Conservation (phyloP, 1,140 invertebrate genomes). For the Lasioglossum baleicum region DNA sequence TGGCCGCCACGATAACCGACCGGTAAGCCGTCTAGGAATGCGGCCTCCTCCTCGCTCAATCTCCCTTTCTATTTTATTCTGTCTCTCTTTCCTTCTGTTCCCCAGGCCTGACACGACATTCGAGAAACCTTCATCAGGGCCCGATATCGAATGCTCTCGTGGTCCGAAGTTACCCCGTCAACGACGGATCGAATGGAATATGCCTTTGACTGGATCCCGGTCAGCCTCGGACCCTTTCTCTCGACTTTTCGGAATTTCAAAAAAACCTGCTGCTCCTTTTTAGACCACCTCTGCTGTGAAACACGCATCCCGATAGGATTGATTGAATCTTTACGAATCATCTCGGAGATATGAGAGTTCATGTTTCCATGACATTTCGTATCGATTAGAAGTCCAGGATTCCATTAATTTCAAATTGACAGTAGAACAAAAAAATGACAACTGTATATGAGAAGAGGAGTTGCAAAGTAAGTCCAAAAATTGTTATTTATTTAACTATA, state of each 20-base stretch:
- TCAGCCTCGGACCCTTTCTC: constrained; percentile 30
- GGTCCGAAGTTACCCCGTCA: constrained; percentile 39
- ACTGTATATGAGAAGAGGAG: too few species aligned
- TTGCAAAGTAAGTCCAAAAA: too few species aligned
- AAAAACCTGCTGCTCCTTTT: background rate
- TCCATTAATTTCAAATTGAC: too few species aligned
- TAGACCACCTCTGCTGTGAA: background rate
- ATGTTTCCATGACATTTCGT: background rate
- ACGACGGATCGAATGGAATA: constrained; percentile 47
- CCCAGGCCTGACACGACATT: constrained; percentile 47
- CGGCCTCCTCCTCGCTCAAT: constrained; percentile 34
- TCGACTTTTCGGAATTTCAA: constrained; percentile 38
- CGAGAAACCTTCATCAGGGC: constrained; percentile 60
- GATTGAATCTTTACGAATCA: background rate
- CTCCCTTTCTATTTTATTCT: constrained; percentile 53
- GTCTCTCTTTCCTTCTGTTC: constrained; percentile 21
- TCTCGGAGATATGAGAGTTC: background rate
- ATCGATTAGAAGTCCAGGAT: too few species aligned
- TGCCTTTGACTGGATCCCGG: constrained; percentile 45
- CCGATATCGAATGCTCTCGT: constrained; percentile 49
- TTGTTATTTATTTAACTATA: too few species aligned
- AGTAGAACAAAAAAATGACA: too few species aligned
- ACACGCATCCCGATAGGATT: background rate
- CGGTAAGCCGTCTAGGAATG: constrained; percentile 77
- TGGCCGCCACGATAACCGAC: constrained; percentile 67